Conservation (phyloP, 2,888 invertebrate genomes). For the Plagodis pulveraria region DNA sequence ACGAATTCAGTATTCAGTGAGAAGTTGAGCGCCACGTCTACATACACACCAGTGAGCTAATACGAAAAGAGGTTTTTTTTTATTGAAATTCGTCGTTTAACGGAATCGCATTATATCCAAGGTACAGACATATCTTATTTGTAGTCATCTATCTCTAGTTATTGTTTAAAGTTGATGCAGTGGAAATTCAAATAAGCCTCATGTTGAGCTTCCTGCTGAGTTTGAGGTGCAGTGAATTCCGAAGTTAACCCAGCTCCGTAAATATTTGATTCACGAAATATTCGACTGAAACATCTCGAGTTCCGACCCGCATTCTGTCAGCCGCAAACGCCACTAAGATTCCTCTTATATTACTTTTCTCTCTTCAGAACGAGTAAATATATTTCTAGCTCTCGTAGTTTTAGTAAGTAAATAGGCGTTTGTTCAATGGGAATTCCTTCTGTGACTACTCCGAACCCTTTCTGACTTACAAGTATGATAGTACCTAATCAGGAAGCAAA, state of each 20-base stretch:
- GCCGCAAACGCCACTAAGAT: conserved; percentile 38
- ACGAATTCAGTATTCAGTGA: conserved; percentile 62
- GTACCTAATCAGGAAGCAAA: too few species aligned
- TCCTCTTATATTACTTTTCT: conserved; percentile 42
- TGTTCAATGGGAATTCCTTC: conserved; percentile 20
- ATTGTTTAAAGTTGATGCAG: conserved; percentile 20
- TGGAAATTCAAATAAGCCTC: conserved; percentile 28
- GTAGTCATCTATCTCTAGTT: conserved; percentile 3
- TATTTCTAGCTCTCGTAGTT: conserved; percentile 5
- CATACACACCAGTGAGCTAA: conserved; percentile 38
- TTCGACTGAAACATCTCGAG: conserved; percentile 38
- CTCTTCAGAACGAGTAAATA: conserved; percentile 25
- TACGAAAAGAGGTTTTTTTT: conserved; percentile 37
- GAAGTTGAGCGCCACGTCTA: conserved; percentile 45
- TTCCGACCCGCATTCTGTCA: conserved; percentile 40
- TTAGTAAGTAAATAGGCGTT: conserved; percentile 7
- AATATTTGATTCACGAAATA: conserved; percentile 47
- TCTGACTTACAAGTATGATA: too few species aligned
- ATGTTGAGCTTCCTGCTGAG: conserved; percentile 23
- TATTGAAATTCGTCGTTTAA: conserved; percentile 40
- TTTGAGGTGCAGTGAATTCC: conserved; percentile 38
- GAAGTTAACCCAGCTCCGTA: conserved; percentile 39
- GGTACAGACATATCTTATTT: conserved; percentile 38
- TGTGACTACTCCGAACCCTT: too few species aligned
- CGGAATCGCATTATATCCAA: conserved; percentile 36